Base-by-base conservation (phyloP, 2,888 invertebrate species). In the Pharmacophagus antenor region DNA sequence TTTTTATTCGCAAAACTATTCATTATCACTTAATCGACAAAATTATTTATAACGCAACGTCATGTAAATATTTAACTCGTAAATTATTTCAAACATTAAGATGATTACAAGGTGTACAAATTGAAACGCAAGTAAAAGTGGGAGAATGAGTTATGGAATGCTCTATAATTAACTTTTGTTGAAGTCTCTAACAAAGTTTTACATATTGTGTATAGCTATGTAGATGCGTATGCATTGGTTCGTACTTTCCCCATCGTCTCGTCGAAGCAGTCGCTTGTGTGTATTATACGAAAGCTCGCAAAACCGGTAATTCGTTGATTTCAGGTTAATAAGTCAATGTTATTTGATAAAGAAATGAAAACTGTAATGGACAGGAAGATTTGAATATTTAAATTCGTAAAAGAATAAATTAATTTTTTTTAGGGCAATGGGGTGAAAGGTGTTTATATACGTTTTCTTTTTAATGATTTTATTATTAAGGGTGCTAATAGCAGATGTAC, bases 191-290 rank as follows among this genome's bases (percentile, higher is more conserved):
- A 47, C 20, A 37, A 20, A 31, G 20, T 47, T 56, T 20, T 42
- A 42, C 53, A 48, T 58, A 21, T 50, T 15, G 41, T 50, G 42
- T 62, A 54, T 44, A 51, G 15, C n/a, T n/a, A 27, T 12, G 18
- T 17, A 56, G 10, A 46, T 20, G 25, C 23, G 49, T 31, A 31
- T 54, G 54, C 54, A 49, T 25, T 27, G 37, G 31, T 17, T 21
- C 31, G 10, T 15, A 50, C 56, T 63, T 62, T 53, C 60, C 59
- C 62, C 61, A 56, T 73, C 73, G 72, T 79, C 73, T 73, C 76
- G 73, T 74, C 72, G 73, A 68, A 65, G 71, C 75, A 71, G 55
- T 56, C 56, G 17, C 18, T 56, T 50, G 48, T 56, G n/a, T 51
- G 46, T 21, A 50, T 49, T 56, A 42, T 37, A 60, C 55, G 56